These are phyloP conservation scores for Rhagoletis zephyria DNA, from an alignment of 1,140 invertebrate species.

Conservation along the genomic window DNA sequence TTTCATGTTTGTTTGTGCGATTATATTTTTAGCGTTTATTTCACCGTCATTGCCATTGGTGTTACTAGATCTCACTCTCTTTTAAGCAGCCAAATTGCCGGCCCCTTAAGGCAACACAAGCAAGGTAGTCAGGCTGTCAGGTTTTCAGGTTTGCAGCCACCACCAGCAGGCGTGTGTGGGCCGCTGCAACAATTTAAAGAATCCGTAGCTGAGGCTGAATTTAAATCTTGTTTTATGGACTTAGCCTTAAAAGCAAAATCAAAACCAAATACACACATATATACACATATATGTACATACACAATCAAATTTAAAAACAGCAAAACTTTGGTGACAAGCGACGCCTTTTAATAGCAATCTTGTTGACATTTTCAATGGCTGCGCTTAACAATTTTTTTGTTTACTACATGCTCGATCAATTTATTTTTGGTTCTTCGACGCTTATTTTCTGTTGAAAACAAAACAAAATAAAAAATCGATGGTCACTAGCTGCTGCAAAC, in stretches of 20 bases:
- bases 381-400: background rate
- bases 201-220: conserved; percentile 12
- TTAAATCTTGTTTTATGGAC: conserved; percentile 19
- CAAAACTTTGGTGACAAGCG: background rate
- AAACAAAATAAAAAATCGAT: background rate
- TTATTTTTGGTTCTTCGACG: background rate
- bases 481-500: background rate
- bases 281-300: too few species aligned
- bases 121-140: background rate
- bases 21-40: background rate
- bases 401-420: background rate
- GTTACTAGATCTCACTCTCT: background rate
- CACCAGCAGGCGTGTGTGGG: conserved; percentile 32
- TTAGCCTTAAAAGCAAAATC: conserved; percentile 37
- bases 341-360: background rate
- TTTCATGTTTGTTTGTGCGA: background rate
- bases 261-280: background rate
- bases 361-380: conserved; percentile 31
- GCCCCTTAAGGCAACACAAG: conserved; percentile 23
- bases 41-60: background rate
- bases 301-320: background rate
- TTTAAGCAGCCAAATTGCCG: background rate
- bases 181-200: conserved; percentile 25
- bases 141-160: background rate
- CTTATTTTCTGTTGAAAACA: background rate